Conservation (phyloP, 1,140 invertebrate genomes). For the Drosophila nasuta region DNA sequence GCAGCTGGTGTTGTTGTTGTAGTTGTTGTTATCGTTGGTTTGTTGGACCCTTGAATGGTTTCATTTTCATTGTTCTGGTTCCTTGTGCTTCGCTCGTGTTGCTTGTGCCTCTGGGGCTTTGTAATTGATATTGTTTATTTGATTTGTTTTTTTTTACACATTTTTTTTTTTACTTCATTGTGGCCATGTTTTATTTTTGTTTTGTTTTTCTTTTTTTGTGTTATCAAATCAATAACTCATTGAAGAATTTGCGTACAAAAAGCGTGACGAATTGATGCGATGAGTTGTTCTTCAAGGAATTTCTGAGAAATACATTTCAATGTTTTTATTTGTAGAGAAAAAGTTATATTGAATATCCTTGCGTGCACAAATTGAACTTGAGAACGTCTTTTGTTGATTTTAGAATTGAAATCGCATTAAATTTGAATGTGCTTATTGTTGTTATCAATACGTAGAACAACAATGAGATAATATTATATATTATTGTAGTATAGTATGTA, state of each 20-base stretch:
- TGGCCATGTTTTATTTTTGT: constrained; percentile 12
- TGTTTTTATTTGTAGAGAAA: not conserved
- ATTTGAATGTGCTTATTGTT: not conserved
- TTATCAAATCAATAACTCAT: constrained; percentile 47
- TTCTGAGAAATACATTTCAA: constrained; percentile 10
- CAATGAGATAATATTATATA: not conserved
- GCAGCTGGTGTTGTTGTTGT: constrained; percentile 47
- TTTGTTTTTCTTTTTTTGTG: constrained; percentile 37
- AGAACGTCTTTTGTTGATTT: not conserved
- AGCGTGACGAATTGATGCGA: constrained; percentile 13
- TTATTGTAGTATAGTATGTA: not conserved
- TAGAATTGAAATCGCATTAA: not conserved
- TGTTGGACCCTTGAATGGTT: constrained; percentile 31
- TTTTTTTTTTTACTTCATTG: constrained; percentile 5
- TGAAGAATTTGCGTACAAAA: constrained; percentile 23
- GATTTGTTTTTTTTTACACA: constrained; percentile 23
- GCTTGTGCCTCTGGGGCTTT: constrained; percentile 64
- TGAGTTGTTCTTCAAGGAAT: constrained; percentile 18
- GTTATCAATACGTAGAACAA: too few relatives aligned
- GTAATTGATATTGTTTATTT: constrained; percentile 75
- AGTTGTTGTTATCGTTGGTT: not conserved
- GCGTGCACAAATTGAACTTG: not conserved
- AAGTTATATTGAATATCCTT: not conserved
- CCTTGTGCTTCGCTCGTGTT: constrained; percentile 28
- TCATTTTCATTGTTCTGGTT: constrained; percentile 59